Evolutionary conservation across 2,888 invertebrate species (phyloP), one percentile per base, ranked within the genome.

Genomic region (Tuberolachnus salignus): DNA sequence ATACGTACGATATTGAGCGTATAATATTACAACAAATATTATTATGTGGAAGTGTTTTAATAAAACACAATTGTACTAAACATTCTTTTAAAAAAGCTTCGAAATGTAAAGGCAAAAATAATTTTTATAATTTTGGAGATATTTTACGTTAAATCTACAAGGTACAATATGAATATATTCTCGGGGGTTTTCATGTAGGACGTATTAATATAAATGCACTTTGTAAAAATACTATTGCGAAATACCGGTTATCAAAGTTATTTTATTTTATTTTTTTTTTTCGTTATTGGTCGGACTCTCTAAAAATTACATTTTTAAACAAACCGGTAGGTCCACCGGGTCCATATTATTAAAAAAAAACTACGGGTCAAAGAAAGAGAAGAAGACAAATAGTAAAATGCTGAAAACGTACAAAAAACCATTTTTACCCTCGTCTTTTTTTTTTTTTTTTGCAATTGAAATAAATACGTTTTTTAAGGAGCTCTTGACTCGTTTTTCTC

Each of bases 271-370:
- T 9, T 63, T 44, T 42, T 44, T 53, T 23, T n/a, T n/a, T n/a
- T n/a, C n/a, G 26, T 46, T 57, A 46, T 67, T 67, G 57, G 55
- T 66, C 55, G 75, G 75, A 19, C 55, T 57, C 66, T 34, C 44
- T 75, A 75, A 78, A 69, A 67, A 67, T 59, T 69, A 46, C 78
- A 69, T 78, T 78, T 78, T 67, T 78, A 51, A 69, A 69, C 59
- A 21, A n/a, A 67, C 78, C 67, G 46, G 19, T 23, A 67, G 72
- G 64, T 66, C 44, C 44, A 59, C 26, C 16, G 69, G 51, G 49
- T 69, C 78, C 78, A 78, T 78, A 59, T 78, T 78, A 78, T 78
- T 78, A 78, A 78, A 75, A 78, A 75, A 74, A 75, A 75, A 78
- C 57, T 78, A 69, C 67, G 67, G 78, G 78, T 78, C 78, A 78